These are phyloP conservation scores for Protomyctophum bolini DNA, from an alignment of 2,113 vertebrate species.

Conservation along the genomic window DNA sequence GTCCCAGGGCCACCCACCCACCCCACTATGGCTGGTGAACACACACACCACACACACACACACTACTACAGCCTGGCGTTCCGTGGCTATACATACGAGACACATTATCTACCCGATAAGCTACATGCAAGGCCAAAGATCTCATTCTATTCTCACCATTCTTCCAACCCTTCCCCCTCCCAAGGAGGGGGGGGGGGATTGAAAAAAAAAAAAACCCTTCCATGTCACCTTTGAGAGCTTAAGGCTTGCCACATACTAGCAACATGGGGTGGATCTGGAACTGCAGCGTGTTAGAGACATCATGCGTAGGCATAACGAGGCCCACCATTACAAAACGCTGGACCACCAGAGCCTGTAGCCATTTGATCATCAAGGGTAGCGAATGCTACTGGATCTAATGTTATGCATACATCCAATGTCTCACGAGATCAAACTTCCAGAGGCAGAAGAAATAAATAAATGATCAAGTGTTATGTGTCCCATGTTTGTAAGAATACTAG, in stretches of 20 bases:
- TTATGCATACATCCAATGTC: background rate
- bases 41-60: no score
- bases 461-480: no score
- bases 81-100: conserved; percentile 12
- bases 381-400: conserved; percentile 26
- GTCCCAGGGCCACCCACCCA: conserved; percentile 63
- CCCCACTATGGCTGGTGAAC: conserved; percentile 46
- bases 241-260: conserved; percentile 44
- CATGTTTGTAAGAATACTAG: no score
- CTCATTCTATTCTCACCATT: conserved; percentile 26
- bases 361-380: conserved; percentile 49
- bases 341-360: conserved; percentile 38
- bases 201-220: conserved; percentile 15
- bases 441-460: no score
- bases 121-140: conserved; percentile 52
- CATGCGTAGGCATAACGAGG: conserved; percentile 47
- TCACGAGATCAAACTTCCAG: no score
- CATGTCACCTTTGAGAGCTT: conserved; percentile 53
- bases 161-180: conserved; percentile 25
- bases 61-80: conserved; percentile 27
- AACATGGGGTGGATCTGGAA: conserved; percentile 64
- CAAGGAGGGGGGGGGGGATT: background rate
- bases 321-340: conserved; percentile 56
- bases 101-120: conserved; percentile 56
- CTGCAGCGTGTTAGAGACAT: conserved; percentile 46